Base-by-base conservation (phyloP, 1,140 invertebrate species). In the Pogonomyrmex californicus region DNA sequence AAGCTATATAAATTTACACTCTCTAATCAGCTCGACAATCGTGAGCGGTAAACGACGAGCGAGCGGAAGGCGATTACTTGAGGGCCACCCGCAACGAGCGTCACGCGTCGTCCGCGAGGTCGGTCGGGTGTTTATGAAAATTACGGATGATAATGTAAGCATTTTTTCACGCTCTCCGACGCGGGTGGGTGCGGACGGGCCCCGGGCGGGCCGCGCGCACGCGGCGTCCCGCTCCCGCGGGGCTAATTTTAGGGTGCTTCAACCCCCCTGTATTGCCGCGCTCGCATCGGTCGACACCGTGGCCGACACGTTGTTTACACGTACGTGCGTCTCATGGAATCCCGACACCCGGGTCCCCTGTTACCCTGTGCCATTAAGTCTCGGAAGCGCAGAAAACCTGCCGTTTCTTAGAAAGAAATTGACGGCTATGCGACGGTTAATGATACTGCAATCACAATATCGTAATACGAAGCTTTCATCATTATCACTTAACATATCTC, bases 101-200 rank as follows among this genome's bases (percentile, higher is more conserved):
- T 66, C 62, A 49, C 49, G 4, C 76, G 75, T 86, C 83, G 62
- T 73, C 85, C 81, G 68, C 77, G 83, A 78, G 81, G 70, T 79
- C 49, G 78, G 71, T 62, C 51, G 63, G 51, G 36, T 90, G 95
- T 95, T 95, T 95, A 95, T 93, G 91, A 94, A 68, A 95, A 95
- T 95, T 95, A 95, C 94, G 90, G 88, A 95, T 95, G 95, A 95
- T 95, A 95, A 95, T 95, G 94, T 95, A 95, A 95, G 94, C 95
- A 94, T 94, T 95, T 95, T 95, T 94, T 95, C 93, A 94, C 93
- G 92, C 93, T 93, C 92, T 92, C 91, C 85, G n/a, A 92, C 87
- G 87, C 91, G 92, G 90, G 90, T 91, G 87, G 90, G 88, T 92
- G 86, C 62, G 54, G 77, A 87, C 91, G 87, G 66, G 88, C 73